A percentile compares a stretch with the other conserved stretches of the same genome.
These are phyloP conservation scores for Cyaniris semiargus DNA, from an alignment of 2,888 invertebrate species.

Conservation along the genomic window DNA sequence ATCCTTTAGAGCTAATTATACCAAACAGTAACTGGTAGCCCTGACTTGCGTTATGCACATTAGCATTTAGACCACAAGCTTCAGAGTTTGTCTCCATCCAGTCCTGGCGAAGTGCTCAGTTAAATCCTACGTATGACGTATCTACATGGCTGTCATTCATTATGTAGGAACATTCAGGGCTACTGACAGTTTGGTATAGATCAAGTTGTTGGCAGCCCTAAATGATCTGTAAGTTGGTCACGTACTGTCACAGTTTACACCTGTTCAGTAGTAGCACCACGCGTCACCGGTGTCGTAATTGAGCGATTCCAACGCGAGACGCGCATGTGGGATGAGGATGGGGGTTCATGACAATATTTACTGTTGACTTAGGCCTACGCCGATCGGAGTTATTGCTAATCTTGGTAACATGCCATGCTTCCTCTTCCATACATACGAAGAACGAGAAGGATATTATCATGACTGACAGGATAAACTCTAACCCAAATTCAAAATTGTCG, in stretches of 20 bases:
- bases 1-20: no score
- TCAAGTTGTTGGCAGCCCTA: neutral
- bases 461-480: neutral
- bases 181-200: neutral
- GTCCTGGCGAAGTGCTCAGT: no score
- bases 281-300: constrained; percentile 73
- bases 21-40: no score
- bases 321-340: constrained; percentile 69
- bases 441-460: neutral
- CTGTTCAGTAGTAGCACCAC: constrained; percentile 62
- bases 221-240: constrained; percentile 55
- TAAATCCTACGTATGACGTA: no score
- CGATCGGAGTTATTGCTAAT: neutral
- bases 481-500: no score
- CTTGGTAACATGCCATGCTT: neutral
- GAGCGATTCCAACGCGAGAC: constrained; percentile 63
- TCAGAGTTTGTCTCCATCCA: no score
- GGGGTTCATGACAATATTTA: constrained; percentile 46
- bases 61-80: no score
- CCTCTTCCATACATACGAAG: neutral
- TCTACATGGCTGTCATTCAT: no score
- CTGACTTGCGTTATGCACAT: no score
- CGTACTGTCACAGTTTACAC: constrained; percentile 63
- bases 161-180: no score
- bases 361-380: constrained; percentile 37